These are phyloP conservation scores for Saccopteryx leptura DNA, from an alignment of 2,113 vertebrate genomes.

Conservation along the genomic window DNA sequence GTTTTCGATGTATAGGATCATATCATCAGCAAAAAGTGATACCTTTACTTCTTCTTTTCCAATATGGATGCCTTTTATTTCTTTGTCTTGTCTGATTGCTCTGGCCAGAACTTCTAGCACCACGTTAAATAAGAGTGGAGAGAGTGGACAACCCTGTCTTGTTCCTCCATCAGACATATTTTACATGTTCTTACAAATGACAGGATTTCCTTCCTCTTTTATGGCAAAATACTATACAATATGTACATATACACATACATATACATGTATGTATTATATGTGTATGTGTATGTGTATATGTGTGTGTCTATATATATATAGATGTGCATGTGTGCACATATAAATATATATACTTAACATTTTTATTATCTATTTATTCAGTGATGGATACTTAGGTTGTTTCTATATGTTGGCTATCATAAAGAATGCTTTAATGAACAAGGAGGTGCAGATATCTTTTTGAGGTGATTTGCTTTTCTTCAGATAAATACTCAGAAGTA, in stretches of 20 bases:
- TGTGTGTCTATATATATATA: no score
- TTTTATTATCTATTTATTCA: background rate
- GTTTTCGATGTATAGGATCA: no score
- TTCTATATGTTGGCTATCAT: background rate
- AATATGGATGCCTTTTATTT: no score
- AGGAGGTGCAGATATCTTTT: background rate
- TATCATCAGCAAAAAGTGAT: no score
- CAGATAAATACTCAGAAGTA: background rate
- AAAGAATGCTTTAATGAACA: background rate
- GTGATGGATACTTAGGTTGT: background rate
- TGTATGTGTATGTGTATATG: background rate
- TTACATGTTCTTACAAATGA: background rate
- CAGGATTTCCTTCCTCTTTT: background rate
- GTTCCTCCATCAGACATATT: background rate
- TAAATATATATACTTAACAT: background rate
- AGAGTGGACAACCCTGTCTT: no score
- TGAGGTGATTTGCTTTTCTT: background rate
- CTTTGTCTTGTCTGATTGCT: no score
- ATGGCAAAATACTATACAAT: background rate
- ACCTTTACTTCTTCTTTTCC: no score
- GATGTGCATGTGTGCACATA: no score
- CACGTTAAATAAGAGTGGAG: no score
- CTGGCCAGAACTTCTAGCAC: no score
- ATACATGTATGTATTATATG: no score
- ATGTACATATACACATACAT: no score